phyloP scores from a whole-genome alignment of 1,140 invertebrate species.

The Paraescarpia echinospica region DNA sequence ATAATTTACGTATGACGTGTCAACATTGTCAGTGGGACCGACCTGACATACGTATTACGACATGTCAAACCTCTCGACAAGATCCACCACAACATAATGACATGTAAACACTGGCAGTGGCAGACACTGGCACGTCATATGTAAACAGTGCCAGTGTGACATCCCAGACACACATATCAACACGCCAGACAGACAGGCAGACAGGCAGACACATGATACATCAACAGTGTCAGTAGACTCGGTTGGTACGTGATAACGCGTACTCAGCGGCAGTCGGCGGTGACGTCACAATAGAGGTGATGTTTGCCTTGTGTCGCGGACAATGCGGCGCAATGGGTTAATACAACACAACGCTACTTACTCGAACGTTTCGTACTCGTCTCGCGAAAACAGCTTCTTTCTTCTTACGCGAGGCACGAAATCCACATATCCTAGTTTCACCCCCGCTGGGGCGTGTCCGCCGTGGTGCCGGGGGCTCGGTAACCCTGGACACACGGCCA shows the following conservation, averaged over 20 bases:
- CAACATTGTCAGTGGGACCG: neutral
- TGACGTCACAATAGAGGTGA: neutral
- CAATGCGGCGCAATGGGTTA: constrained; percentile 9
- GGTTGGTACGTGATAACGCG: neutral
- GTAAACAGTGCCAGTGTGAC: too few species aligned
- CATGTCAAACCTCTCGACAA: neutral
- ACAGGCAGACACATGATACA: neutral
- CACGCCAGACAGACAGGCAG: neutral
- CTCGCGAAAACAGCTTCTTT: constrained; percentile 22
- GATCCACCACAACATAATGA: neutral
- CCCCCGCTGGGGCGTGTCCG: neutral
- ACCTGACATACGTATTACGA: neutral
- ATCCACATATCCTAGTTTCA: constrained; percentile 30
- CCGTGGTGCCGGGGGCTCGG: neutral
- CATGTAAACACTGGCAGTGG: neutral
- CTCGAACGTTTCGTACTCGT: constrained; percentile 30
- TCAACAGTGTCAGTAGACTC: neutral
- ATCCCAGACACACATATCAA: neutral
- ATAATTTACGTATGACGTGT: neutral
- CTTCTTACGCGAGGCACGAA: constrained; percentile 26
- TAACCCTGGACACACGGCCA: neutral
- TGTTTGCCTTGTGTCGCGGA: neutral
- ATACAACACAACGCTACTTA: constrained; percentile 10
- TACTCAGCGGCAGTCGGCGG: neutral
- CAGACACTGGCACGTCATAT: too few species aligned